These are phyloP conservation scores for Leptonema lineaticorne DNA, from an alignment of 1,140 invertebrate species.

Conservation along the genomic window DNA sequence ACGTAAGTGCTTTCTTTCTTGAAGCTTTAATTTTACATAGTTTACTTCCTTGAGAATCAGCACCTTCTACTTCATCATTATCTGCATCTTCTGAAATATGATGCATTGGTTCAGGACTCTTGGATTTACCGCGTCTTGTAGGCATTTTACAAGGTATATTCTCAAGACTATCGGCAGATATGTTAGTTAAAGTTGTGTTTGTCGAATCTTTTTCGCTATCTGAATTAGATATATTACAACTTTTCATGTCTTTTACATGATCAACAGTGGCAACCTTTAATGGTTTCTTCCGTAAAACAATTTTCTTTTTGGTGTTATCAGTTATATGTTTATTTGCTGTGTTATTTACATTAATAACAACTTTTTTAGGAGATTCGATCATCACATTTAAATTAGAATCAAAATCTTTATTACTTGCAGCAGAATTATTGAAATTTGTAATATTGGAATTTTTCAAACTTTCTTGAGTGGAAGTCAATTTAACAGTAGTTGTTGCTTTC, in stretches of 20 bases:
- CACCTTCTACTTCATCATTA: conserved; percentile 48
- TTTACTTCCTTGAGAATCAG: conserved; percentile 54
- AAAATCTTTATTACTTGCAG: conserved; percentile 49
- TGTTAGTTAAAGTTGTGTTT: conserved; percentile 54
- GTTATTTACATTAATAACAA: conserved; percentile 22
- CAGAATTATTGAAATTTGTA: conserved; percentile 47
- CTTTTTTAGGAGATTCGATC: background rate
- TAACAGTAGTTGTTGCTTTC: conserved; percentile 22
- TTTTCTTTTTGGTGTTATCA: conserved; percentile 48
- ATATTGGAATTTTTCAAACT: conserved; percentile 6
- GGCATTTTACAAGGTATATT: conserved; percentile 51
- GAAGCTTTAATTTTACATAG: conserved; percentile 55
- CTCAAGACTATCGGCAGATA: conserved; percentile 53
- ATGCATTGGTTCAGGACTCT: conserved; percentile 54
- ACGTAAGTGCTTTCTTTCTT: conserved; percentile 44
- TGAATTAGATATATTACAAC: conserved; percentile 43
- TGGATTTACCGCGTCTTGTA: conserved; percentile 52
- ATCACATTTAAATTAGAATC: conserved; percentile 44
- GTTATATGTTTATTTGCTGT: conserved; percentile 18
- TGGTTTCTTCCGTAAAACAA: conserved; percentile 51
- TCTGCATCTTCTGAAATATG: conserved; percentile 49
- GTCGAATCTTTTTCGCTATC: conserved; percentile 50
- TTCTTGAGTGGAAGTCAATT: conserved; percentile 10
- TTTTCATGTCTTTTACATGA: conserved; percentile 46
- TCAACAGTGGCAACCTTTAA: conserved; percentile 44